phyloP scores from a whole-genome alignment of 2,888 invertebrate species.

The Norana najaformis region DNA sequence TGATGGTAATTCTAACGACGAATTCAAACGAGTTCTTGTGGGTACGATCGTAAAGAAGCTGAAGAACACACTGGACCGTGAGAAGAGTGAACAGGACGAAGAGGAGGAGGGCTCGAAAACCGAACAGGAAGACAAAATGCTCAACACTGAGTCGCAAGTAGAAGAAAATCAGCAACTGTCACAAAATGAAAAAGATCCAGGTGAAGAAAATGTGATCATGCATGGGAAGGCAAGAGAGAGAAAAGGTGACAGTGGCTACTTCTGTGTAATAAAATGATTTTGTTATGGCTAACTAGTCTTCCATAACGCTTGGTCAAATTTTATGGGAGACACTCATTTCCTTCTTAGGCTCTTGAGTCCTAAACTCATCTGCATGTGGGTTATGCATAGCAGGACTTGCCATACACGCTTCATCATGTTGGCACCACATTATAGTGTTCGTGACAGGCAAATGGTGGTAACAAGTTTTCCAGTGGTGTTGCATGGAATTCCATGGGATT shows the following conservation, averaged over 20 bases:
- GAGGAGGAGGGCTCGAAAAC: background rate
- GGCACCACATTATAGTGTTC: too few relatives aligned
- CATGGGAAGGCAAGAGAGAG: background rate
- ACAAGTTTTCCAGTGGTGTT: too few relatives aligned
- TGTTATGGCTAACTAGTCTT: background rate
- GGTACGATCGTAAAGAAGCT: background rate
- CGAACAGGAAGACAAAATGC: background rate
- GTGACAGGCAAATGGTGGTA: too few relatives aligned
- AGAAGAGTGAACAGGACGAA: background rate
- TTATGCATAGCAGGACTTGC: too few relatives aligned
- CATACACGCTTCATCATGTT: too few relatives aligned
- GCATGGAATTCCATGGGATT: too few relatives aligned
- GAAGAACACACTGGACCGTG: background rate
- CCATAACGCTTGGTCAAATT: background rate
- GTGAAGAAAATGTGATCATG: background rate
- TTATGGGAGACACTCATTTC: background rate
- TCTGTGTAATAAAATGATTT: background rate
- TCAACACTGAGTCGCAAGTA: background rate
- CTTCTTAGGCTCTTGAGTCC: background rate
- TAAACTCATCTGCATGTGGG: too few relatives aligned
- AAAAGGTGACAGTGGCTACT: background rate
- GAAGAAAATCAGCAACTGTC: background rate
- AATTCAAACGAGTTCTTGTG: conserved; percentile 2
- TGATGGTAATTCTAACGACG: background rate
- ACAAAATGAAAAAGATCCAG: background rate